These are phyloP conservation scores for Drosophila kambysellisi DNA, from an alignment of 2,888 invertebrate genomes.

Conservation along the genomic window DNA sequence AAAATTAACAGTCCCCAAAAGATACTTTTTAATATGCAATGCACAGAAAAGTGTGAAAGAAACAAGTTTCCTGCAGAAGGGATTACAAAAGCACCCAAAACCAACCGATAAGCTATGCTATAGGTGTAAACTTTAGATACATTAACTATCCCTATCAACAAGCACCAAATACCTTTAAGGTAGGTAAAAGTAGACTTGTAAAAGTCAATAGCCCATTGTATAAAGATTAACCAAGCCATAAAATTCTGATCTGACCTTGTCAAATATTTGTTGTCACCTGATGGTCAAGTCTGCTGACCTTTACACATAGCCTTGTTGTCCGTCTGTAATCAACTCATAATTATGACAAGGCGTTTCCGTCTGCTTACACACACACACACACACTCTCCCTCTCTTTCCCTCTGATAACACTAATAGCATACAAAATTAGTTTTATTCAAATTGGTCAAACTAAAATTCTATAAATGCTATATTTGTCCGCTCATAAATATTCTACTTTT, in stretches of 20 bases:
- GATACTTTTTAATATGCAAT: slow-evolving; percentile 50
- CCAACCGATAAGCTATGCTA: slow-evolving; percentile 14
- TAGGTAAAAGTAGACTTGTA: neutral
- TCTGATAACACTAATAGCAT: slow-evolving; percentile 1
- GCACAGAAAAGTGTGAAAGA: slow-evolving; percentile 45
- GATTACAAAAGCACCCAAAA: slow-evolving; percentile 17
- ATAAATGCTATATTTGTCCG: neutral
- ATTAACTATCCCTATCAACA: neutral
- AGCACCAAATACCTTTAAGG: neutral
- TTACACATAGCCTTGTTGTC: slow-evolving; percentile 48
- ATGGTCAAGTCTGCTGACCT: slow-evolving; percentile 51
- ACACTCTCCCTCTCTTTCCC: neutral
- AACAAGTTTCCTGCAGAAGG: slow-evolving; percentile 43
- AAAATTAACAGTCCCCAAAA: slow-evolving; percentile 26
- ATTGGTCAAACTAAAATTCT: slow-evolving; percentile 10
- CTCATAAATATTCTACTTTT: neutral
- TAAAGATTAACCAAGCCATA: neutral
- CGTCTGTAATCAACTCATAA: slow-evolving; percentile 16
- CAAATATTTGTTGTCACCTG: slow-evolving; percentile 28
- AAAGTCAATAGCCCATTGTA: slow-evolving; percentile 46
- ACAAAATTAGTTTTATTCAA: slow-evolving; percentile 5
- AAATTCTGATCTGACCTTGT: slow-evolving; percentile 37
- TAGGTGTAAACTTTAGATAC: neutral
- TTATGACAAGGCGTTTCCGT: slow-evolving; percentile 51
- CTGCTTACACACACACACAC: neutral